Evolutionary conservation across 2,888 invertebrate genomes (phyloP).

Genomic region (Drosophila koepferae): DNA sequence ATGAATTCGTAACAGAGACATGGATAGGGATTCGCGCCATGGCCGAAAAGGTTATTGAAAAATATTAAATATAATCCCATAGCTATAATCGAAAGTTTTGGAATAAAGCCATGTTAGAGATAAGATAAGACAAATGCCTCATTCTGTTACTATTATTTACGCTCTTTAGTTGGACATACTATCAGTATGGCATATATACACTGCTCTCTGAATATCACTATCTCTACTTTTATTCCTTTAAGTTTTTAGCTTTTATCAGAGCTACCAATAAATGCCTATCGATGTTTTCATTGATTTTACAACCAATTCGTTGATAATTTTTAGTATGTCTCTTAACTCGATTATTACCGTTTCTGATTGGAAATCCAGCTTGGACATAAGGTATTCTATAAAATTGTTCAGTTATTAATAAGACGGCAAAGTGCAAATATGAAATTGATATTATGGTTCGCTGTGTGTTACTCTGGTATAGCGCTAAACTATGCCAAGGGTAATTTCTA

Average conservation of each 20-base stretch:
- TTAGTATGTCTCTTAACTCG: constrained; percentile 13
- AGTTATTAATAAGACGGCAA: constrained; percentile 27
- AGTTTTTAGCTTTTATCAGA: neutral
- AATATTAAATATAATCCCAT: constrained; percentile 56
- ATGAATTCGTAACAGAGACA: constrained; percentile 87
- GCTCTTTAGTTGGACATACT: neutral
- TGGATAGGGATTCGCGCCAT: constrained; percentile 86
- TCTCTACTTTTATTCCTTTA: neutral
- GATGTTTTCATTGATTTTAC: constrained; percentile 22
- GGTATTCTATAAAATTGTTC: neutral
- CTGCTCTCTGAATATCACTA: neutral
- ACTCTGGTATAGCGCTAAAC: constrained; percentile 14
- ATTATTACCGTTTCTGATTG: constrained; percentile 26
- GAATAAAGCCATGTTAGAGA: neutral
- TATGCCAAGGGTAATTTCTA: constrained; percentile 36
- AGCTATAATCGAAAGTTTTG: neutral
- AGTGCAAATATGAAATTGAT: constrained; percentile 49
- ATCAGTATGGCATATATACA: neutral
- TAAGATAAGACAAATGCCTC: neutral
- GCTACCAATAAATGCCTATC: neutral
- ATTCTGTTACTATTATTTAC: neutral
- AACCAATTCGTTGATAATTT: constrained; percentile 42
- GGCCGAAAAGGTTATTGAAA: constrained; percentile 75
- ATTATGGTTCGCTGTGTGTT: constrained; percentile 20
- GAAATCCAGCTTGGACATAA: constrained; percentile 18